phyloP scores from a whole-genome alignment of 2,797 vertebrate species.

The Coluber constrictor region DNA sequence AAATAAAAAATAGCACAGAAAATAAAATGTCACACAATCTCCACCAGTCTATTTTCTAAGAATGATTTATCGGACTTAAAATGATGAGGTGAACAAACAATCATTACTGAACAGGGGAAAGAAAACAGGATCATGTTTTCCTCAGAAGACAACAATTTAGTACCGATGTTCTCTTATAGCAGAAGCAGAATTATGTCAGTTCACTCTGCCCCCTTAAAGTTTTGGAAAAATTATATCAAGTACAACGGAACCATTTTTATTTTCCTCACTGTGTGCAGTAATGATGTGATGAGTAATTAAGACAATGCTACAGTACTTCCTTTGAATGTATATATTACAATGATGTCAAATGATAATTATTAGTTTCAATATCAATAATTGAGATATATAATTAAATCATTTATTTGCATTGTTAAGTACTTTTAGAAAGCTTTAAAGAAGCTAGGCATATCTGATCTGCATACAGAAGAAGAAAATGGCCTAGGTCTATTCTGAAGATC shows the following conservation, averaged over 20 bases:
- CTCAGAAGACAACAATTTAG: not conserved
- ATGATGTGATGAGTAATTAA: constrained; percentile 19
- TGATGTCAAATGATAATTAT: constrained; percentile 17
- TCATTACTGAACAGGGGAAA: not conserved
- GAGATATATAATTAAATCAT: constrained; percentile 23
- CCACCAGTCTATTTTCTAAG: constrained; percentile 1
- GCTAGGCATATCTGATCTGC: constrained; percentile 5
- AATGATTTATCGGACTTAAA: not conserved
- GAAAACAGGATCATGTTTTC: not conserved
- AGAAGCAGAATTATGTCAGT: not conserved
- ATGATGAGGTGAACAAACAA: not conserved
- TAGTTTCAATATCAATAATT: constrained; percentile 21
- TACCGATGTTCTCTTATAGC: not conserved
- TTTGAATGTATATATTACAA: not conserved
- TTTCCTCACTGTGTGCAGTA: not conserved
- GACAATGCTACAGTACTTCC: not conserved
- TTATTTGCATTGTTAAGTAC: constrained; percentile 2
- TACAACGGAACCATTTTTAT: not conserved
- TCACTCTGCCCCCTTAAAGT: not conserved
- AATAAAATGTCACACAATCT: not conserved
- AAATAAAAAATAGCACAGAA: not conserved
- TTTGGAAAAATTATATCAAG: not conserved
- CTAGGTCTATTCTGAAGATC: not conserved
- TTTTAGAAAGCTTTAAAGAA: constrained; percentile 4
- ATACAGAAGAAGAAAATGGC: not conserved